Base-by-base conservation (phyloP, 2,888 invertebrate genomes). In the Phortica okadai region DNA sequence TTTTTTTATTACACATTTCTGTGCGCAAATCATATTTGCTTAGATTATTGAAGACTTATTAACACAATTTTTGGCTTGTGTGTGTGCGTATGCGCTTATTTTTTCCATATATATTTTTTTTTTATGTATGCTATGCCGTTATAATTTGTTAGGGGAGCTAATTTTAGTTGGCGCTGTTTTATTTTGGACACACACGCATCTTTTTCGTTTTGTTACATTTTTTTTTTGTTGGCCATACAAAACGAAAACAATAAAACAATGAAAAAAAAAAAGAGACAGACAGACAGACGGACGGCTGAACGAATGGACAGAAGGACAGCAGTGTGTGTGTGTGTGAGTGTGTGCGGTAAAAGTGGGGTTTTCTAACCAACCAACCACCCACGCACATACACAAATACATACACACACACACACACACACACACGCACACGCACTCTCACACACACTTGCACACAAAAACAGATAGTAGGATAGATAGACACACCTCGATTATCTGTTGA, bases 401-500 rank as follows among this genome's bases (percentile, higher is more conserved):
- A 44, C 42, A 67, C 5, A 67, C 42, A 6, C n/a, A 67, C 21
- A 1, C 21, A 44, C 42, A 67, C 5, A 67, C 42, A 6, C n/a
- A 67, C 21, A 1, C 21, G 14, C n/a, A 67, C 21, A 16, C 7
- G 14, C 50, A 73, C 73, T 62, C 44, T 70, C 70, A 42, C 54
- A 16, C 59, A 80, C 78, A 78, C 25, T 67, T 66, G 41, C 41
- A 74, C 50, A 73, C 74, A 74, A 69, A 67, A 62, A 58, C 41
- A 76, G 42, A 59, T 6, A 72, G 70, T 56, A 72, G 11, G 56
- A 50, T 41, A 74, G 33, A 33, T 33, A 75, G 77, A 88, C 88
- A 85, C 89, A 91, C 91, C 91, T 91, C 89, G 86, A 89, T 89
- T 88, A 90, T 90, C 89, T 90, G 90, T 87, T 89, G 91, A 85